Evolutionary conservation across 2,888 invertebrate genomes (phyloP), one percentile per base, ranked within the genome.

Genomic region (Drosophila tanythrix): DNA sequence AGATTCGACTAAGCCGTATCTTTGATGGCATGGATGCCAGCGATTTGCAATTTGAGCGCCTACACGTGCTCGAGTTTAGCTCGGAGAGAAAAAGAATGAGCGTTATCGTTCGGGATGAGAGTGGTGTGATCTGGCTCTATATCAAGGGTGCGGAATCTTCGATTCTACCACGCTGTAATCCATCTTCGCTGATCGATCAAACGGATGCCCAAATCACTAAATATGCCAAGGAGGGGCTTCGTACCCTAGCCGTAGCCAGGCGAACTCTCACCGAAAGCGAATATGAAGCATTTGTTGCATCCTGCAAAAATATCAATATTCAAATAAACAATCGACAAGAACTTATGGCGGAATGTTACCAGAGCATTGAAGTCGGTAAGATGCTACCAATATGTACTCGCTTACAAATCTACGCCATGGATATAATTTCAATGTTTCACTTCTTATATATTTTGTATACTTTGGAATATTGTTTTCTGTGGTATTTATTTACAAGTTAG

Each of bases 1-100:
- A 94, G 94, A 56, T 94, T 96, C 90, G 94, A 96, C 38, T 95
- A 94, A 92, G 94, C 94, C 79, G 69, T 3, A 61, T 64, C 11
- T 46, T 40, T 0, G 48, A 10, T 0, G 46, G 40, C 48, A 70
- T 65, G 0, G 82, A 81, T 43, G 67, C 68, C 0, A 81, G 84
- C 38, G 76, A 89, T 27, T 85, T 94, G 59, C 92, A 93, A 58
- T 97, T 94, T 89, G 94, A 95, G 78, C 94, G 95, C n/a, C 93
- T 98, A 36, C 96, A 98, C 86, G 94, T 96, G 0, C 94, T 98
- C 36, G 98, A 98, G 83, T 98, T 98, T 92, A 97, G 96, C 35
- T 97, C 98, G 38, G 97, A 97, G 88, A 95, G 98, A 15, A 98
- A 98, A 92, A 94, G 98, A 62, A 98, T 98, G 98, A 98, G 98